Conservation (phyloP, 1,140 invertebrate genomes). For the Triops cancriformis region DNA sequence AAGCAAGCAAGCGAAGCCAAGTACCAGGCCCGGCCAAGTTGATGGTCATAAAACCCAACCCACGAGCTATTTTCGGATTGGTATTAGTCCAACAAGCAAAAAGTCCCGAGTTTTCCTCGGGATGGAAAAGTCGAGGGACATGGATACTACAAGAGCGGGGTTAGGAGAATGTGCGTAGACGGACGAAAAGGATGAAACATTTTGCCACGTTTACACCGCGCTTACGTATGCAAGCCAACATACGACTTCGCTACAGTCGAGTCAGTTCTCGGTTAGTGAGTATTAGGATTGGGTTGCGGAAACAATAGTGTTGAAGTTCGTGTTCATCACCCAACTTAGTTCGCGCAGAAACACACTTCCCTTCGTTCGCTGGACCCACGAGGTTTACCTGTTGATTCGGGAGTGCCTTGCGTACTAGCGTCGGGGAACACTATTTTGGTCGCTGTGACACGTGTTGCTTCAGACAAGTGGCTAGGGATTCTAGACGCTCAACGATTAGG, state of each 20-base stretch:
- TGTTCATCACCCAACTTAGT: neutral
- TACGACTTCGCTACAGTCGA: neutral
- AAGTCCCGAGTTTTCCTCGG: neutral
- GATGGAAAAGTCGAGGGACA: neutral
- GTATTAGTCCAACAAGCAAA: neutral
- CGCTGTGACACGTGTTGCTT: neutral
- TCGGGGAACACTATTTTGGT: neutral
- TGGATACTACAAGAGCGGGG: neutral
- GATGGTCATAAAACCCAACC: constrained; percentile 2
- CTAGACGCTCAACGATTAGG: neutral
- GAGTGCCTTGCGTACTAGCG: neutral
- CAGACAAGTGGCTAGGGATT: neutral
- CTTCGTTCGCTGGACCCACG: neutral
- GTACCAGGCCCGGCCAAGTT: neutral
- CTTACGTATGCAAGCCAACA: neutral
- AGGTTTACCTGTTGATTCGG: neutral
- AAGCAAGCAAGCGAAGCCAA: too few relatives aligned
- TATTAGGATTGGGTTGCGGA: neutral
- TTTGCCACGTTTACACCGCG: constrained; percentile 6
- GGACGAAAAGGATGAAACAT: neutral
- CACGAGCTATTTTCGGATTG: constrained; percentile 6
- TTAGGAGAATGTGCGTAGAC: neutral
- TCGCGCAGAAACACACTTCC: neutral
- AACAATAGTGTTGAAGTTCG: too few relatives aligned
- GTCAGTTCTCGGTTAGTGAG: neutral